phyloP scores from a whole-genome alignment of 1,140 invertebrate species.

The Zophobas atratus region DNA sequence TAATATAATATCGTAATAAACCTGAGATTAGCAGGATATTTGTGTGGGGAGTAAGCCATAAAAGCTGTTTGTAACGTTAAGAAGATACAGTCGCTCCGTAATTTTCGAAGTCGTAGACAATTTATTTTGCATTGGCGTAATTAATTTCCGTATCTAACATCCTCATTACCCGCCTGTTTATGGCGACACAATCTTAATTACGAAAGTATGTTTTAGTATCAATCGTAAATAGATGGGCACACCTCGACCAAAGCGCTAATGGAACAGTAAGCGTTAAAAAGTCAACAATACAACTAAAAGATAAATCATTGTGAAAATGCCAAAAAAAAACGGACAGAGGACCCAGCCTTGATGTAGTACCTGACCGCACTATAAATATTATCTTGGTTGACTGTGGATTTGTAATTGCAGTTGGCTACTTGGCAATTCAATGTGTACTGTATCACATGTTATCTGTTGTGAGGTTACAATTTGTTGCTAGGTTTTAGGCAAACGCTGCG shows the following conservation, averaged over 20 bases:
- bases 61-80: neutral
- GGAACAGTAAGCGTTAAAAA: no score
- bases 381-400: no score
- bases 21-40: neutral
- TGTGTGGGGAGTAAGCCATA: slow-evolving; percentile 9
- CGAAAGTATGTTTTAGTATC: slow-evolving; percentile 17
- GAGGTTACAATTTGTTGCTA: no score
- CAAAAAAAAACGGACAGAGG: no score
- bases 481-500: no score
- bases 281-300: no score
- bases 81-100: neutral
- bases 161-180: slow-evolving; percentile 24
- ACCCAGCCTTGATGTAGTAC: no score
- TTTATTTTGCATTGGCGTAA: slow-evolving; percentile 17
- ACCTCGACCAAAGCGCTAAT: neutral
- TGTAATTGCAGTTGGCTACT: no score
- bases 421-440: no score
- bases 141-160: slow-evolving; percentile 24
- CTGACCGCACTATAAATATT: no score
- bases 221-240: slow-evolving; percentile 1
- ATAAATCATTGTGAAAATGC: no score
- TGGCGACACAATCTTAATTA: slow-evolving; percentile 29
- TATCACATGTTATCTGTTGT: no score
- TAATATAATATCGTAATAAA: slow-evolving; percentile 5
- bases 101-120: slow-evolving; percentile 12